Evolutionary conservation across 1,140 invertebrate species (phyloP), one percentile per base, ranked within the genome.

Genomic region (Drosophila tristis): DNA sequence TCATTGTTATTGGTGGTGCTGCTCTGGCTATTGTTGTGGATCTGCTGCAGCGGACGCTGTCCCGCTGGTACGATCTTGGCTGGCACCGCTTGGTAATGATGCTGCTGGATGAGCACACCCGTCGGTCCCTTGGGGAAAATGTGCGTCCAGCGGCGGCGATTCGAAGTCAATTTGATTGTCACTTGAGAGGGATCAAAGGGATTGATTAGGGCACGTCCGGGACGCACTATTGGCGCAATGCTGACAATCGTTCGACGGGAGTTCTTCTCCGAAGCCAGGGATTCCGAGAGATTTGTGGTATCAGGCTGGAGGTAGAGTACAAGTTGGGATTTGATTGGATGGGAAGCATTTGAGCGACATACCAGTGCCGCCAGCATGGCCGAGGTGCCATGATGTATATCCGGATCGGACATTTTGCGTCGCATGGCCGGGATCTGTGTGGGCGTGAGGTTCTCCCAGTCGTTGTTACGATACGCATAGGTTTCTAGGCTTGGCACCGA

Each of bases 101-200:
- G 97, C 91, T 98, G 97, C 86, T 98, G 97, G 80, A 98, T 98
- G 15, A 98, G 92, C 26, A 97, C 96, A 2, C 97, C 97, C 0
- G 96, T 96, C 23, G 97, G 97, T 53, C 97, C 96, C 95, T 98
- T 98, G 4, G 99, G 98, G 93, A 99, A 99, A 66, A 99, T 99
- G 92, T 99, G 98, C 5, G 98, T 99, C 99, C 99, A 99, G 55
- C 99, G 94, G 50, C 98, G 93, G 51, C 99, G 94, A 92, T 99
- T 99, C 50, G 98, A 99, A 0, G 98, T 99, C 49, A 99, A 93
- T 92, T 99, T 99, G 56, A 99, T 98, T 35, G 97, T 98, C 59
- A 99, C 97, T 90, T 98, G 97, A 0, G 98, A 98, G 0, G 98
- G 98, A 92, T 99, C 98, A 92, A 99, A 99, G 0, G 99, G 99